Evolutionary conservation across 2,797 vertebrate species (phyloP).

Genomic region (Chaetodon trifasciatus): DNA sequence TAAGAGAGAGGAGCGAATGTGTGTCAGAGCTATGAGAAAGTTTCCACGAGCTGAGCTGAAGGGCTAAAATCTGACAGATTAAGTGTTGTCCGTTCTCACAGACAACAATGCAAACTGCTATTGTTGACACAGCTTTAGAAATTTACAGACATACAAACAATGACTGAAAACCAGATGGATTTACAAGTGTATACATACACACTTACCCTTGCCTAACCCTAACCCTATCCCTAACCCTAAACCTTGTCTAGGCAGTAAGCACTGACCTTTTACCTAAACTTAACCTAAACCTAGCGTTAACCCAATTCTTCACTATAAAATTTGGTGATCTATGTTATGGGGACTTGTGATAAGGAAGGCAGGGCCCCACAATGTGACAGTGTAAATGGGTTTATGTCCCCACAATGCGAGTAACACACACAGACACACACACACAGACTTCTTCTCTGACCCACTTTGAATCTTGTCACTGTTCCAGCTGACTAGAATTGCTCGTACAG

Average conservation of each 20-base stretch:
- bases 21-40: conserved; percentile 1
- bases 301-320: no score
- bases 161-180: conserved; percentile 34
- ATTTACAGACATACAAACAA: conserved; percentile 22
- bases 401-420: no score
- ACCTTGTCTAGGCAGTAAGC: no score
- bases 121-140: conserved; percentile 25
- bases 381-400: no score
- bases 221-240: no score
- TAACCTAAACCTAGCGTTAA: no score
- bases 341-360: no score
- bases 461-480: conserved; percentile 56
- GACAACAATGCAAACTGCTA: conserved; percentile 28
- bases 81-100: conserved; percentile 21
- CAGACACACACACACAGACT: conserved; percentile 21
- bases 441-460: conserved; percentile 75
- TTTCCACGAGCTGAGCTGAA: conserved; percentile 35
- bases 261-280: no score
- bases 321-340: no score
- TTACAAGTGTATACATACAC: not conserved
- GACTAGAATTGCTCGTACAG: conserved; percentile 61
- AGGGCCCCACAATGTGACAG: no score
- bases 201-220: not conserved
- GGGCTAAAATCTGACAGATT: conserved; percentile 13
- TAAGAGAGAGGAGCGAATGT: not conserved